A percentile compares a stretch with the other conserved stretches of the same genome.
phyloP scores from a whole-genome alignment of 2,888 invertebrate species.

The Diarsia mendica region DNA sequence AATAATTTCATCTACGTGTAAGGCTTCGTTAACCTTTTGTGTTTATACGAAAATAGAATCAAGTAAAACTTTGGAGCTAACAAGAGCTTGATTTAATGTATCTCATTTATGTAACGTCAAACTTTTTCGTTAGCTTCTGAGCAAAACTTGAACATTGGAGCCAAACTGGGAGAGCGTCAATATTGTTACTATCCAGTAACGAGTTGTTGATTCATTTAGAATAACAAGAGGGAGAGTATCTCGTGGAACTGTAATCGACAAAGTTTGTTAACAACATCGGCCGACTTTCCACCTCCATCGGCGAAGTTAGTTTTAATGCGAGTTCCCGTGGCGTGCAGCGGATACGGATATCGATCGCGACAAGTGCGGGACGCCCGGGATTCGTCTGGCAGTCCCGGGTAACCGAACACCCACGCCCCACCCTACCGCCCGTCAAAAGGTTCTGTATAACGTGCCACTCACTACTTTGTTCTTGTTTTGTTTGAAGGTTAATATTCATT shows the following conservation, averaged over 20 bases:
- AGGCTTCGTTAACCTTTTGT: conserved; percentile 17
- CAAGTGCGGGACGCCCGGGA: conserved; percentile 86
- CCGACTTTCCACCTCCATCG: conserved; percentile 86
- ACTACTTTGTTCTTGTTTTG: conserved; percentile 89
- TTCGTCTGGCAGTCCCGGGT: conserved; percentile 86
- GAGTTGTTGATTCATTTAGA: conserved; percentile 82
- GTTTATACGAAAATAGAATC: conserved; percentile 21
- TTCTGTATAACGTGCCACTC: conserved; percentile 84
- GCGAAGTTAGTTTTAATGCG: conserved; percentile 85
- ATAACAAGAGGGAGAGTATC: conserved; percentile 80
- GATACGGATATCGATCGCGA: conserved; percentile 88
- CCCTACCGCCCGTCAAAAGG: conserved; percentile 77
- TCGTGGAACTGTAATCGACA: conserved; percentile 84
- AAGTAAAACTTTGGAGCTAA: neutral
- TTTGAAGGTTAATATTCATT: conserved; percentile 89
- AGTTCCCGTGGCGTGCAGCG: conserved; percentile 86
- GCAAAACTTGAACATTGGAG: conserved; percentile 40
- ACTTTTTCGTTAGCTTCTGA: conserved; percentile 25
- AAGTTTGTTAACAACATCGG: conserved; percentile 88
- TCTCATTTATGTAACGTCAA: conserved; percentile 26
- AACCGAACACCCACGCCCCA: conserved; percentile 76
- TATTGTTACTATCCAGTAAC: conserved; percentile 66
- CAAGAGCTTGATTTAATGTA: conserved; percentile 1
- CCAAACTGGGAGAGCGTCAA: conserved; percentile 42
- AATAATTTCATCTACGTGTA: conserved; percentile 9